Percentiles rank a stretch among this genome's conserved stretches.
Conservation (phyloP, 92 coral and sea anemone genomes). For the Porites rus region DNA sequence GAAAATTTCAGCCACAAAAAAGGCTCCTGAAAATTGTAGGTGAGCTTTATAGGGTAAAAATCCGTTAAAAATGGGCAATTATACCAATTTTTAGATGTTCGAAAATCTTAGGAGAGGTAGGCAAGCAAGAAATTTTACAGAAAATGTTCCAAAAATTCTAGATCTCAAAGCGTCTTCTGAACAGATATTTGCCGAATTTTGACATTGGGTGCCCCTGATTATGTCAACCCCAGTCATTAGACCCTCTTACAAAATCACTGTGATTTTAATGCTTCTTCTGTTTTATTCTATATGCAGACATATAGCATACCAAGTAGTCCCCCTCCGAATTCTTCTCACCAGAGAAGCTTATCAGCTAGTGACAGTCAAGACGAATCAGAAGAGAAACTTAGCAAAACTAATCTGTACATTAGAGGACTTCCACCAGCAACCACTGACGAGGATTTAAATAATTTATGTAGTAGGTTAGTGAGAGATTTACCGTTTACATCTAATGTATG, state of each 20-base stretch:
- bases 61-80: too few species aligned
- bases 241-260: neutral
- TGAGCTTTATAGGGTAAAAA: too few species aligned
- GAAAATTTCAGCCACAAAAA: too few species aligned
- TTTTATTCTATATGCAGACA: slow-evolving; percentile 42
- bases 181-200: too few species aligned
- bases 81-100: too few species aligned
- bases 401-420: slow-evolving; percentile 97
- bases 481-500: neutral
- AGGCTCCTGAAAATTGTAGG: too few species aligned
- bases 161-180: too few species aligned
- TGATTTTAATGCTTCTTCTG: neutral
- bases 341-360: slow-evolving; percentile 73
- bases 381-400: slow-evolving; percentile 98
- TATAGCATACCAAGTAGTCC: slow-evolving; percentile 79
- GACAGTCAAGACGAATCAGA: slow-evolving; percentile 68
- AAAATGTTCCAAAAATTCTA: too few species aligned
- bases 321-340: slow-evolving; percentile 63
- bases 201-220: too few species aligned
- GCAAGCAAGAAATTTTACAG: too few species aligned
- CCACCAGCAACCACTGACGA: slow-evolving; percentile 98
- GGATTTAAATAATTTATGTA: slow-evolving; percentile 94
- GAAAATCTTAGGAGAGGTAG: too few species aligned
- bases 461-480: slow-evolving; percentile 69
- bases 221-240: too few species aligned